Conservation (phyloP, 2,888 invertebrate genomes). For the Cataglyphis rosenhaueri region DNA sequence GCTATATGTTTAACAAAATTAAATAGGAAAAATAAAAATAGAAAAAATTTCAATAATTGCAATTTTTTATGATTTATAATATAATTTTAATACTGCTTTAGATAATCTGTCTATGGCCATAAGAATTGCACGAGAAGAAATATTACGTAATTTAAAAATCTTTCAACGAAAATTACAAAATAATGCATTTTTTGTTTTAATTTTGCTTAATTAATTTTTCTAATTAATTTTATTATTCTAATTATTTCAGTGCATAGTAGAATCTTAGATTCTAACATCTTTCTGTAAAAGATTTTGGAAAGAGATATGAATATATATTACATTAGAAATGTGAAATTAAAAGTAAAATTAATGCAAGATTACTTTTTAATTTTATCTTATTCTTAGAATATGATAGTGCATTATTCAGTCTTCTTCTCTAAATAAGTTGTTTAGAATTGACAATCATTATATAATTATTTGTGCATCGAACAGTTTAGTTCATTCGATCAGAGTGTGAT, state of each 20-base stretch:
- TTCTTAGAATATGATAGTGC: neutral
- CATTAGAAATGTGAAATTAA: neutral
- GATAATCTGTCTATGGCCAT: neutral
- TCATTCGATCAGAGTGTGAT: neutral
- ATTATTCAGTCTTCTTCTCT: neutral
- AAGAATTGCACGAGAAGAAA: neutral
- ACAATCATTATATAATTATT: neutral
- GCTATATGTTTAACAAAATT: neutral
- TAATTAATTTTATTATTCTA: neutral
- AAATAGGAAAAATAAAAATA: constrained; percentile 23
- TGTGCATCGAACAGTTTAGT: neutral
- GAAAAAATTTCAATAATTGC: neutral
- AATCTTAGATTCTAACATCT: neutral
- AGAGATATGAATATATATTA: neutral
- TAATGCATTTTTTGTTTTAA: neutral
- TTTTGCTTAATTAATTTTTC: neutral
- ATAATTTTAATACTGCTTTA: neutral
- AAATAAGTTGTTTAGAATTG: neutral
- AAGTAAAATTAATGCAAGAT: neutral
- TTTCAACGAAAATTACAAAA: neutral
- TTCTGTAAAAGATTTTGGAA: neutral
- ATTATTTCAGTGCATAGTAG: neutral
- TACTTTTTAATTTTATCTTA: neutral
- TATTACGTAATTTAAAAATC: neutral
- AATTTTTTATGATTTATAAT: neutral